A percentile compares a stretch with the other conserved stretches of the same genome.
phyloP scores from a whole-genome alignment of 2,113 vertebrate species.

The Sinocyclocheilus maitianheensis region DNA sequence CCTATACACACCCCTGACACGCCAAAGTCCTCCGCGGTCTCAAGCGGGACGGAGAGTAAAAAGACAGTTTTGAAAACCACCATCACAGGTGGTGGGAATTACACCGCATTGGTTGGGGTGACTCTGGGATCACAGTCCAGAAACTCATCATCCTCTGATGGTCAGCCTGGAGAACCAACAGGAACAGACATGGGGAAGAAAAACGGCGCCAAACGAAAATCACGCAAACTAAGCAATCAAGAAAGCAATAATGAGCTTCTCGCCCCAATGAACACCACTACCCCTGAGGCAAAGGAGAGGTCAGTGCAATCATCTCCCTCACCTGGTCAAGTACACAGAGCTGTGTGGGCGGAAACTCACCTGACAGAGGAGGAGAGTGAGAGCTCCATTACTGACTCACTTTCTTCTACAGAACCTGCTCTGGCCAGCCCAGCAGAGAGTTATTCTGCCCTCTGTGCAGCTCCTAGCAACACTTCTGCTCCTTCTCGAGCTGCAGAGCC shows the following conservation, averaged over 20 bases:
- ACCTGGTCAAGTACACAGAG: slow-evolving; percentile 65
- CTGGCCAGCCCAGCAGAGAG: slow-evolving; percentile 65
- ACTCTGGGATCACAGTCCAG: slow-evolving; percentile 57
- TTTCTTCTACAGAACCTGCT: slow-evolving; percentile 63
- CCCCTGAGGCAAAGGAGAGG: slow-evolving; percentile 46
- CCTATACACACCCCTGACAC: slow-evolving; percentile 40
- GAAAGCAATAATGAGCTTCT: slow-evolving; percentile 27
- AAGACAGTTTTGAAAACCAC: slow-evolving; percentile 59
- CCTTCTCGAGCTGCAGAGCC: slow-evolving; percentile 43
- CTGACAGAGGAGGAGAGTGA: slow-evolving; percentile 67
- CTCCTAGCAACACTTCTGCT: slow-evolving; percentile 12
- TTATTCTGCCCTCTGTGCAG: not conserved
- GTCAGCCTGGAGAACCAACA: slow-evolving; percentile 9
- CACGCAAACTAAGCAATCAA: slow-evolving; percentile 35
- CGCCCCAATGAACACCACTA: not conserved
- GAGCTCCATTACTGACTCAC: slow-evolving; percentile 61
- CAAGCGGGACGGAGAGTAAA: slow-evolving; percentile 59
- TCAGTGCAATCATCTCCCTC: slow-evolving; percentile 61
- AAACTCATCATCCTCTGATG: slow-evolving; percentile 41
- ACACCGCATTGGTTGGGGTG: slow-evolving; percentile 61
- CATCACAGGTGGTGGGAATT: slow-evolving; percentile 54
- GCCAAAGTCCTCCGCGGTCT: slow-evolving; percentile 58
- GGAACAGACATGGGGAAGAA: slow-evolving; percentile 28
- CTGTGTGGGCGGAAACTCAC: slow-evolving; percentile 75
- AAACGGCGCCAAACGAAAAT: slow-evolving; percentile 45